Percentiles rank a stretch among this genome's conserved stretches.
Conservation (phyloP, 2,888 invertebrate genomes). For the Plagiodera versicolora region DNA sequence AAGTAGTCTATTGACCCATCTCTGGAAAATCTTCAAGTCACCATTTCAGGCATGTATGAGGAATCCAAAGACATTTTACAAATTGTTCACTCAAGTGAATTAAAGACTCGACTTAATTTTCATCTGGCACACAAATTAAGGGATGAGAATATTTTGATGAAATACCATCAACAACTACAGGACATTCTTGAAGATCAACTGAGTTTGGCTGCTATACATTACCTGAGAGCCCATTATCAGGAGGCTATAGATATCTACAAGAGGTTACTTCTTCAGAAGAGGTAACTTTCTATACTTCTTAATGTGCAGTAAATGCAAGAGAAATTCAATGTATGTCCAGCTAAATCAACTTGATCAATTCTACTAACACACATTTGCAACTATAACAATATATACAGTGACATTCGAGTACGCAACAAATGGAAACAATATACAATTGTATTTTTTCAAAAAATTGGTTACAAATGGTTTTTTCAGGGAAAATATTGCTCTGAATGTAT, state of each 20-base stretch:
- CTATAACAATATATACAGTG: no score
- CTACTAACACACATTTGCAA: neutral
- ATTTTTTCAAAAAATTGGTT: no score
- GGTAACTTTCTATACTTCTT: no score
- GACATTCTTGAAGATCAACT: slow-evolving; percentile 94
- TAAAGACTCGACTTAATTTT: slow-evolving; percentile 78
- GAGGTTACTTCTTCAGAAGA: slow-evolving; percentile 85
- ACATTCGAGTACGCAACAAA: no score
- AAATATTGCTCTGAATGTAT: slow-evolving; percentile 92
- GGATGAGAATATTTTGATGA: slow-evolving; percentile 83
- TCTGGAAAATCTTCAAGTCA: neutral
- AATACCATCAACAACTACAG: slow-evolving; percentile 80
- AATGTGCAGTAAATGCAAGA: no score
- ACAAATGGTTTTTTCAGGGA: slow-evolving; percentile 67
- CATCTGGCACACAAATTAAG: slow-evolving; percentile 92
- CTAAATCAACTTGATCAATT: no score
- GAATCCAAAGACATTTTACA: slow-evolving; percentile 67
- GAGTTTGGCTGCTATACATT: slow-evolving; percentile 94
- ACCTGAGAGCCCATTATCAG: slow-evolving; percentile 93
- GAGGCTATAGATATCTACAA: slow-evolving; percentile 99
- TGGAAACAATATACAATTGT: no score
- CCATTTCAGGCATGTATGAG: slow-evolving; percentile 67
- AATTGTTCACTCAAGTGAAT: slow-evolving; percentile 65
- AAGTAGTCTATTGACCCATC: slow-evolving; percentile 35
- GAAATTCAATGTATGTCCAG: no score